Evolutionary conservation across 2,888 invertebrate genomes (phyloP), one percentile per base, ranked within the genome.

Genomic region (Heliconius sara): DNA sequence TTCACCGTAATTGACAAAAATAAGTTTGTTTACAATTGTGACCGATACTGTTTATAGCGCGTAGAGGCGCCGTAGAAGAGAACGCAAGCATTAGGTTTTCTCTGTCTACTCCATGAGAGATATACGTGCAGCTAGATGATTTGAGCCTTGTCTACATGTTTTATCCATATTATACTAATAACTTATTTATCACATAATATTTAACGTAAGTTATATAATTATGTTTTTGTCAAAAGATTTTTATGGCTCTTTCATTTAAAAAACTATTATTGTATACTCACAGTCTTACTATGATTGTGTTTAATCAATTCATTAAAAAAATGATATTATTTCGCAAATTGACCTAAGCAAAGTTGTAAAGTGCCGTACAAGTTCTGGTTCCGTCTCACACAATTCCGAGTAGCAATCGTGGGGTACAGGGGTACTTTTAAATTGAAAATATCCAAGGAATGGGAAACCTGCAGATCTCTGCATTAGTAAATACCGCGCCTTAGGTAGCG

Each of bases 381-480:
- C 43, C 6, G 13, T 39, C 4, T 68, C n/a, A n/a, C 12, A 39
- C 22, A 39, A n/a, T 39, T n/a, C n/a, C 12, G 4, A 39, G 39
- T n/a, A 68, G 43, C 13, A 39, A 43, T 70, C 25, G 5, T 68
- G 22, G 68, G n/a, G n/a, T 9, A 47, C 3, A n/a, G 13, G 30
- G 22, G 39, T 68, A 43, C 43, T 43, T 25, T 43, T 19, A 84
- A 89, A 87, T 89, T 87, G 86, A 86, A 88, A 90, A 91, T 89
- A 89, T 90, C 86, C 91, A 88, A 89, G 89, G 88, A 89, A 90
- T 89, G 91, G 91, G 80, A 89, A 88, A 87, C 85, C 86, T 87
- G 86, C 88, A 87, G 87, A 90, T 90, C 90, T 91, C 91, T 92
- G 92, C 91, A 93, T 92, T 93, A 92, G 91, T 91, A 91, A 92